phyloP scores from a whole-genome alignment of 2,113 vertebrate species.

The Scomber colias region DNA sequence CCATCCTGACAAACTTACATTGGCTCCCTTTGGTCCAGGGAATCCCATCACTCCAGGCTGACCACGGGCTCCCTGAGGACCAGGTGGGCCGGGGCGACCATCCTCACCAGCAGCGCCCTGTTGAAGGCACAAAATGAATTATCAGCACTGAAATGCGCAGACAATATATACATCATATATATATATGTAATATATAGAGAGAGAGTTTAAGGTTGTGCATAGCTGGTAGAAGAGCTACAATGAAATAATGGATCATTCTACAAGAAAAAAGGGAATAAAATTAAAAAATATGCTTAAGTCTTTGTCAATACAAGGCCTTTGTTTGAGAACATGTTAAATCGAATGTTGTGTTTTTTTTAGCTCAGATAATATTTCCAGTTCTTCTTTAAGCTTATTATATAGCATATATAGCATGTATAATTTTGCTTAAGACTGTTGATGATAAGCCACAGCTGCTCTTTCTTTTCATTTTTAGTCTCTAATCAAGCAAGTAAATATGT shows the following conservation, averaged over 20 bases:
- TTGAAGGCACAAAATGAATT: slow-evolving; percentile 26
- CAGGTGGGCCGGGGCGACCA: slow-evolving; percentile 94
- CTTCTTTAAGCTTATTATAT: too few species aligned
- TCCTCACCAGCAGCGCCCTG: slow-evolving; percentile 94
- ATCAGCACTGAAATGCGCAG: background rate
- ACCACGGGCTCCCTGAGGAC: slow-evolving; percentile 93
- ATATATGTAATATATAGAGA: too few species aligned
- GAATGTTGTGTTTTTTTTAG: background rate
- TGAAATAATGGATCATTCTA: background rate
- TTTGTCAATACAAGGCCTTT: background rate
- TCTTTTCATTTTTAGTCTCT: too few species aligned
- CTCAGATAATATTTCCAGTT: background rate
- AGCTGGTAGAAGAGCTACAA: background rate
- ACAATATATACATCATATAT: background rate
- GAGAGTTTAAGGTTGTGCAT: background rate
- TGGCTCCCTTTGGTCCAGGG: slow-evolving; percentile 97
- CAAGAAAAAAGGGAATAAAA: background rate
- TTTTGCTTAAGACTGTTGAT: too few species aligned
- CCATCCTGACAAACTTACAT: slow-evolving; percentile 83
- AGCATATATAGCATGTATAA: too few species aligned
- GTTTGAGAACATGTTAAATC: too few species aligned
- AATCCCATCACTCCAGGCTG: slow-evolving; percentile 99
- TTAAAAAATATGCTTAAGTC: background rate
- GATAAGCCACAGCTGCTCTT: too few species aligned
- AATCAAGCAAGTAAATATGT: too few species aligned